These are phyloP conservation scores for Malaclemys terrapin DNA, from an alignment of 2,113 vertebrate species.

Conservation along the genomic window DNA sequence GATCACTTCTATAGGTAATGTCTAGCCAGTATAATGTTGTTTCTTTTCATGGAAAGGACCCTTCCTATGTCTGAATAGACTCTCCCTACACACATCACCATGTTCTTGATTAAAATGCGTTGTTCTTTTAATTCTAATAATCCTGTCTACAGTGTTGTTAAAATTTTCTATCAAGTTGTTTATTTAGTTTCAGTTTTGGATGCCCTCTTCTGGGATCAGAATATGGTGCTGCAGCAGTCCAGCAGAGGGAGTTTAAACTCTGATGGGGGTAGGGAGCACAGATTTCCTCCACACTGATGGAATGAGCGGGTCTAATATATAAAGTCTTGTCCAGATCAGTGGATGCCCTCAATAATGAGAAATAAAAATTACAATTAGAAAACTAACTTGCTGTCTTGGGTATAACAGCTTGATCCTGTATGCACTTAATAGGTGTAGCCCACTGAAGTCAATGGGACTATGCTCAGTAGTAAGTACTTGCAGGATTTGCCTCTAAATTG, in stretches of 20 bases:
- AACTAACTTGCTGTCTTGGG: neutral
- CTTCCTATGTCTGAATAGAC: neutral
- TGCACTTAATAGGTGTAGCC: neutral
- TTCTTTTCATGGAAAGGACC: neutral
- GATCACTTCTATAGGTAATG: no score
- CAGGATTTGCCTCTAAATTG: neutral
- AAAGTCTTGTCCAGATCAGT: neutral
- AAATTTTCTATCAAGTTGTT: neutral
- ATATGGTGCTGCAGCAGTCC: neutral
- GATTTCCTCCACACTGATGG: neutral
- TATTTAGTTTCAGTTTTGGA: neutral
- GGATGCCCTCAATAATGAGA: neutral
- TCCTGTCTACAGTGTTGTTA: neutral
- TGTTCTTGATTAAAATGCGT: neutral
- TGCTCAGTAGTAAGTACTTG: neutral
- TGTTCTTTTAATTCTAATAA: neutral
- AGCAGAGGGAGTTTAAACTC: neutral
- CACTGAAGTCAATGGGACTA: neutral
- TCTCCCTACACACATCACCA: neutral
- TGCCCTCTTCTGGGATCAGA: neutral
- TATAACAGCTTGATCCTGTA: neutral
- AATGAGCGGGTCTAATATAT: neutral
- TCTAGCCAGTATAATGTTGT: neutral
- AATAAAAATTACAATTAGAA: neutral
- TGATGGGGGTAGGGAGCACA: neutral